A percentile compares a stretch with the other conserved stretches of the same genome.
Evolutionary conservation across 2,113 vertebrate genomes (phyloP).

Genomic region (Maccullochella peelii): DNA sequence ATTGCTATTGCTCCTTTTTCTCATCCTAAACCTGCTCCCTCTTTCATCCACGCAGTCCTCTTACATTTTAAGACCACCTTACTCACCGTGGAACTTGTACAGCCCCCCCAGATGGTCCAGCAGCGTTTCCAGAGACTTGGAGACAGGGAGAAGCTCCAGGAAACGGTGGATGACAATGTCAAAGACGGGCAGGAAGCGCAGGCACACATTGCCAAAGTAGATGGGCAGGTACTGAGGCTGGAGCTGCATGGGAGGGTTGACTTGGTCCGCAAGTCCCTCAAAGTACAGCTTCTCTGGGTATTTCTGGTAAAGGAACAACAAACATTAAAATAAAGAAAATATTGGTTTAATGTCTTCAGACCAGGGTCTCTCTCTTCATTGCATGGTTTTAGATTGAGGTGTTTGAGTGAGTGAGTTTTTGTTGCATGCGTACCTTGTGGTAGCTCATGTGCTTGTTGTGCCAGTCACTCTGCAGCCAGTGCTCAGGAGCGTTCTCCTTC

Average conservation of each 20-base stretch:
- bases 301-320: slow-evolving; percentile 84
- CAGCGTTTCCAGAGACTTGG: slow-evolving; percentile 96
- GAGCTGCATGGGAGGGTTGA: slow-evolving; percentile 95
- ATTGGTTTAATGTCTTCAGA: neutral
- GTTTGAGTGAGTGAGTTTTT: neutral
- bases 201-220: slow-evolving; percentile 98
- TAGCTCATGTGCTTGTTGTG: slow-evolving; percentile 99
- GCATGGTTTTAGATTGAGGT: neutral
- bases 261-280: slow-evolving; percentile 97
- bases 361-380: neutral
- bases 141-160: slow-evolving; percentile 96
- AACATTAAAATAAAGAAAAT: neutral
- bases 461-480: slow-evolving; percentile 99
- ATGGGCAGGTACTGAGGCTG: slow-evolving; percentile 97
- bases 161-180: slow-evolving; percentile 99
- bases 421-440: slow-evolving; percentile 87
- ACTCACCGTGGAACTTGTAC: slow-evolving; percentile 98
- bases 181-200: slow-evolving; percentile 97
- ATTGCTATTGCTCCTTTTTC: neutral
- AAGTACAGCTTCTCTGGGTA: slow-evolving; percentile 99
- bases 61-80: neutral
- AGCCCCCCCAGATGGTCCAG: slow-evolving; percentile 96
- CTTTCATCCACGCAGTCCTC: neutral
- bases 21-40: neutral
- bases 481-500: slow-evolving; percentile 98